Evolutionary conservation across 2,113 vertebrate genomes (phyloP), one percentile per base, ranked within the genome.

Genomic region (Amblyopsis rosae): DNA sequence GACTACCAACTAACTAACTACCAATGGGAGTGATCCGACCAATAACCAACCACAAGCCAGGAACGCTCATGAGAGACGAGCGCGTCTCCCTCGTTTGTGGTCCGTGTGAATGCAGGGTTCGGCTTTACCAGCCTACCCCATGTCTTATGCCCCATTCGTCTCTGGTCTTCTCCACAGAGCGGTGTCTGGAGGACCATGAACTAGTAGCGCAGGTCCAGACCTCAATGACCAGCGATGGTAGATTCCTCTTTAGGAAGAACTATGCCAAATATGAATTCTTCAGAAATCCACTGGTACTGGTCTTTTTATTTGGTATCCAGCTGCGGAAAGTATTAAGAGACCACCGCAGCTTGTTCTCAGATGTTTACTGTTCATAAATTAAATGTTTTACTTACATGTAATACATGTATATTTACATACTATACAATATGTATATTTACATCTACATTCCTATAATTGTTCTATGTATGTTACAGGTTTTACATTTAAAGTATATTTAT

Each of bases 201-300:
- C 81, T 95, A 80, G 95, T 99, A 90, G 93, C 92, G 74, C 95
- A 97, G 86, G 96, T 98, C 9, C 95, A 98, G 71, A 91, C 94
- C 56, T 93, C 93, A 62, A 96, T 98, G 96, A 94, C 87, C 83
- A 95, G 92, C n/a, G 97, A 98, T 69, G 95, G 96, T 69, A 96
- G 94, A 93, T 96, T 99, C 88, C 87, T 98, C 71, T 99, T 98
- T 93, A 94, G 96, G 89, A 99, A 99, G 94, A 98, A 99, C 91
- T 99, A 98, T 64, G 97, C 95, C 84, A 99, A 98, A 91, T 98
- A 99, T 0, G 98, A 98, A 93, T 98, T 98, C 90, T 99, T 99
- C 91, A 98, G 95, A 92, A 97, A 94, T 84, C 97, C 97, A 10
- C 76, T 92, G 94, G 98, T 98, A 86, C 85, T 62, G 65, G 4